A percentile compares a stretch with the other conserved stretches of the same genome.
These are phyloP conservation scores for Gymnogyps californianus DNA, from an alignment of 2,113 vertebrate species.

Conservation along the genomic window DNA sequence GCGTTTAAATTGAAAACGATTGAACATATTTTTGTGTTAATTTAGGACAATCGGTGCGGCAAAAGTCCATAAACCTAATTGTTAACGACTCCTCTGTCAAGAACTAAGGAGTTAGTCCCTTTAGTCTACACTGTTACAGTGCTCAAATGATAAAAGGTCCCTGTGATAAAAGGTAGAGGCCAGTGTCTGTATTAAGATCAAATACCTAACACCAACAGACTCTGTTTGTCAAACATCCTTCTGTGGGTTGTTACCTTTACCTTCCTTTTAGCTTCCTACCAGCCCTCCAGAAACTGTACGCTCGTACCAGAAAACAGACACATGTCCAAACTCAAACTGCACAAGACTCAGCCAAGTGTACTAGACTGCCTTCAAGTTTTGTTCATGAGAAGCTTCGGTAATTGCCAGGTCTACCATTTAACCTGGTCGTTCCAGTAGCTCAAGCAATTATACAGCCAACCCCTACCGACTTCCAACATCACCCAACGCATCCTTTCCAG, in stretches of 20 bases:
- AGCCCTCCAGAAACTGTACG: neutral
- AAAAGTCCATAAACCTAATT: neutral
- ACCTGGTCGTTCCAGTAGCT: neutral
- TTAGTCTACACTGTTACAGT: fast-evolving
- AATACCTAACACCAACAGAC: neutral
- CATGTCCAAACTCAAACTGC: neutral
- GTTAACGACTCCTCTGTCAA: neutral
- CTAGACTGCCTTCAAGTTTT: neutral
- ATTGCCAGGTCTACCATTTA: neutral
- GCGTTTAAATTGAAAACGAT: fast-evolving
- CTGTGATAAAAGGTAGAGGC: neutral
- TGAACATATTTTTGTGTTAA: neutral
- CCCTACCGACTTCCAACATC: neutral
- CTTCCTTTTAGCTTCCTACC: neutral
- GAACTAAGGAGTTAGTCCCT: neutral
- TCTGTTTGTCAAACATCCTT: neutral
- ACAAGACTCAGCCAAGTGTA: fast-evolving
- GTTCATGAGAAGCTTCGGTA: neutral
- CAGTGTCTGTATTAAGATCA: neutral
- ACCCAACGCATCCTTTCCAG: neutral
- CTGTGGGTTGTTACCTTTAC: neutral
- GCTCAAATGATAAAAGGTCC: neutral
- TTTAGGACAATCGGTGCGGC: neutral
- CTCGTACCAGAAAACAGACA: neutral
- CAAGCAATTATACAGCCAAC: neutral